Conservation (phyloP, 2,797 vertebrate species). For the Neosilurus hyrtlii region DNA sequence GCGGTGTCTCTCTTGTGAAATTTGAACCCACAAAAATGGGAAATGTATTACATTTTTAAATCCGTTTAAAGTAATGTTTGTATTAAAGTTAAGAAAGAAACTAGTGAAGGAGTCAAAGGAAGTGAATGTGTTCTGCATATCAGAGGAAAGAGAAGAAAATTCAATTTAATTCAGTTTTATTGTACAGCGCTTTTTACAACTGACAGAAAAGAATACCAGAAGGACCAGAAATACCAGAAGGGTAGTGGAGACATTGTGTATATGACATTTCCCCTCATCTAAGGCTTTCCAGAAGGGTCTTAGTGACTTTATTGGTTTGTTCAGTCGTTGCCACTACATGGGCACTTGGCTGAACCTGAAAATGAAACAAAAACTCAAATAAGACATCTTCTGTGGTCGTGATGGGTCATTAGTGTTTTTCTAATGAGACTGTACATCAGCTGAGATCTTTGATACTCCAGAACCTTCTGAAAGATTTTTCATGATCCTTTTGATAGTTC, state of each 20-base stretch:
- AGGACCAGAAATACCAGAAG: not conserved
- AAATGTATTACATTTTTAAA: slow-evolving; percentile 37
- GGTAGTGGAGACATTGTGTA: not conserved
- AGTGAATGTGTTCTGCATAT: not conserved
- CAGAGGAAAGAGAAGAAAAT: slow-evolving; percentile 22
- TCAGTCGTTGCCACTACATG: not conserved
- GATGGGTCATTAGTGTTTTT: slow-evolving; percentile 36
- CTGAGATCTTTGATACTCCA: not conserved
- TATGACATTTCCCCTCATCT: slow-evolving; percentile 8
- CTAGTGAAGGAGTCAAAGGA: not conserved
- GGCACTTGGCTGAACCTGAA: not conserved
- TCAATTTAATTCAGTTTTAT: no score
- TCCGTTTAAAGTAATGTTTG: slow-evolving; percentile 15
- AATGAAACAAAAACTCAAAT: not conserved
- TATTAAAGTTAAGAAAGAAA: slow-evolving; percentile 6
- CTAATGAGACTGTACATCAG: slow-evolving; percentile 31
- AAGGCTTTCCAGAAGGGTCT: slow-evolving; percentile 11
- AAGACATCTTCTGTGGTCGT: slow-evolving; percentile 6
- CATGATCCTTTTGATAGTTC: slow-evolving; percentile 39
- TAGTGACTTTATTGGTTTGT: slow-evolving; percentile 20
- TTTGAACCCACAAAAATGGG: slow-evolving; percentile 44
- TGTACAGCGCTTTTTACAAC: no score
- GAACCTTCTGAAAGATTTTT: slow-evolving; percentile 28
- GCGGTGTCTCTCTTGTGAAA: slow-evolving; percentile 44
- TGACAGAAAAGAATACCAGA: no score